phyloP scores from a whole-genome alignment of 2,113 vertebrate genomes.

The Arizona elegans region DNA sequence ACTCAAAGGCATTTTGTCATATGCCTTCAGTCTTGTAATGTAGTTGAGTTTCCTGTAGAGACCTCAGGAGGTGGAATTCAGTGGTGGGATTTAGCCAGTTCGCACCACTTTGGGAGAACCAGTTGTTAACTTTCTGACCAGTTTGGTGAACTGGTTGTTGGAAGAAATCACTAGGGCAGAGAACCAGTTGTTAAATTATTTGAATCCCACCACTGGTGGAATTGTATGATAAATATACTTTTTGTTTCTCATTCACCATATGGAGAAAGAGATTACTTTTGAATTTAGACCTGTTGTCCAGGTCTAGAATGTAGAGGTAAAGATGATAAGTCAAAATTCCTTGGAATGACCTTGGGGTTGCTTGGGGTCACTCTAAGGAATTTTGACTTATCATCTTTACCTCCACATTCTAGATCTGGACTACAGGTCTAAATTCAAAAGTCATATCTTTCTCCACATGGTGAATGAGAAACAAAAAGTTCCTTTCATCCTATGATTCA shows the following conservation, averaged over 20 bases:
- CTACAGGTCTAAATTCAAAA: not conserved
- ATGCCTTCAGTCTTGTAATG: not conserved
- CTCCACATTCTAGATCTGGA: not conserved
- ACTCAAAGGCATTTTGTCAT: not conserved
- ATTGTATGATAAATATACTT: not conserved
- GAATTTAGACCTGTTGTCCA: not conserved
- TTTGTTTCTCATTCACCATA: not conserved
- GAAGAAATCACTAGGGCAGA: no score
- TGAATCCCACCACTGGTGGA: not conserved
- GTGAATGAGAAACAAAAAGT: not conserved
- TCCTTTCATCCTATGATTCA: not conserved
- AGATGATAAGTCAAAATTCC: not conserved
- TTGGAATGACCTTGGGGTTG: not conserved
- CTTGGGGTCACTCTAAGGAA: not conserved
- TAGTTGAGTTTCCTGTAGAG: not conserved
- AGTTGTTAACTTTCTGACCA: no score
- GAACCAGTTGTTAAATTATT: no score
- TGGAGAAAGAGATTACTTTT: not conserved
- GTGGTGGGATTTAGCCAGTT: no score
- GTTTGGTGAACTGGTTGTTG: no score
- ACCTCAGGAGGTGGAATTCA: not conserved
- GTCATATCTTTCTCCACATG: not conserved
- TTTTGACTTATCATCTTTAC: not conserved
- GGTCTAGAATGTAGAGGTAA: not conserved
- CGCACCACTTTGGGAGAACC: no score